Conservation (phyloP, 2,888 invertebrate species). For the Tipula helvola region DNA sequence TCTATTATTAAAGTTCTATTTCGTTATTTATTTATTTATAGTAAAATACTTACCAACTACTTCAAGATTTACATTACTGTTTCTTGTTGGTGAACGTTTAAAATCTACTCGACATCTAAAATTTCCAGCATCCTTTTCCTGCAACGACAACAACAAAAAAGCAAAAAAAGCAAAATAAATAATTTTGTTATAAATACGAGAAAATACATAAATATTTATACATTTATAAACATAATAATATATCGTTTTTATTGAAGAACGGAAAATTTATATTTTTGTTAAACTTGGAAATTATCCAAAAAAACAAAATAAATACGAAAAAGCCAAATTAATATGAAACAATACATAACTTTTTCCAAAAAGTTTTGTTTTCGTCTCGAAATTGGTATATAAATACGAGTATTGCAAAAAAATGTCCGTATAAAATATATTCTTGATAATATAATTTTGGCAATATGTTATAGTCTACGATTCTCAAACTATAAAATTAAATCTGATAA, state of each 20-base stretch:
- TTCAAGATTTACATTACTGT: conserved; percentile 63
- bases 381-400: too few relatives aligned
- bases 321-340: neutral
- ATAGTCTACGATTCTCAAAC: too few relatives aligned
- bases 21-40: neutral
- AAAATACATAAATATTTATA: neutral
- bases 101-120: conserved; percentile 70
- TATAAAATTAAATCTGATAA: too few relatives aligned
- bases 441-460: too few relatives aligned
- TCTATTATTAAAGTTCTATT: neutral
- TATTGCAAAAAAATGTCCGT: too few relatives aligned
- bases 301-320: neutral
- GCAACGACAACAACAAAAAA: conserved; percentile 16
- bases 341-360: neutral
- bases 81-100: conserved; percentile 61
- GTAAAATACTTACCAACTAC: conserved; percentile 54
- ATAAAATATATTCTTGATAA: too few relatives aligned
- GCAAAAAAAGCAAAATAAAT: neutral
- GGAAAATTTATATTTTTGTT: neutral
- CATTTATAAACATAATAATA: neutral
- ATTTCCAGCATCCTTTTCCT: conserved; percentile 56
- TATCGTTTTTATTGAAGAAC: neutral
- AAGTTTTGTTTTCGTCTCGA: too few relatives aligned
- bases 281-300: neutral
- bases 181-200: neutral